Percentiles rank a stretch among this genome's conserved stretches.
These are phyloP conservation scores for Ascidia mentula DNA, from an alignment of 23 tunicate species.

Conservation along the genomic window DNA sequence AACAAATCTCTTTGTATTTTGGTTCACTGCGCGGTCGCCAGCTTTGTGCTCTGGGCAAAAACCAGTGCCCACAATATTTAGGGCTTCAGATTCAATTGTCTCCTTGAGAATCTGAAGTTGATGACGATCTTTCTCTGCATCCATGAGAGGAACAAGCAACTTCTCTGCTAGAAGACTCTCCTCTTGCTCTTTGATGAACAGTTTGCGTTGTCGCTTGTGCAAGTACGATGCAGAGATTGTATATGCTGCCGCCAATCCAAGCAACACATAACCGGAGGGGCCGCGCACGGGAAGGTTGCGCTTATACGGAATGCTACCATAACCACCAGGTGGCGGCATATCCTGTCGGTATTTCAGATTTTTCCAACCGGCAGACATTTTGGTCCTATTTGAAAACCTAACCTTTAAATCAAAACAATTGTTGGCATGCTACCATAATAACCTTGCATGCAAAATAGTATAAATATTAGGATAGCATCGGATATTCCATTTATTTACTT, in stretches of 20 bases:
- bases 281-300: slow-evolving; percentile 76
- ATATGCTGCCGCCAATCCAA: slow-evolving; percentile 28
- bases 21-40: slow-evolving; percentile 16
- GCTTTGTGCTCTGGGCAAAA: slow-evolving; percentile 54
- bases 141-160: slow-evolving; percentile 52
- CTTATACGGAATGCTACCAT: slow-evolving; percentile 68
- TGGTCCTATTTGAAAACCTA: background rate
- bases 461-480: too few species aligned
- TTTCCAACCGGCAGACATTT: slow-evolving; percentile 67
- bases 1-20: background rate
- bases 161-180: slow-evolving; percentile 45
- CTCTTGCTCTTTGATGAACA: background rate
- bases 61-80: slow-evolving; percentile 90
- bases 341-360: slow-evolving; percentile 84
- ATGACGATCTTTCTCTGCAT: slow-evolving; percentile 83
- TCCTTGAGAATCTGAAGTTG: slow-evolving; percentile 45
- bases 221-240: background rate
- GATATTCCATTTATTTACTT: too few species aligned
- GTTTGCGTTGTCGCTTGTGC: background rate
- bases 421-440: too few species aligned
- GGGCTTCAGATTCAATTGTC: slow-evolving; percentile 85
- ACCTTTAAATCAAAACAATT: background rate
- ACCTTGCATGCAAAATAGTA: too few species aligned
- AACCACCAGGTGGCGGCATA: slow-evolving; percentile 93
- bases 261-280: slow-evolving; percentile 42